A percentile compares a stretch with the other conserved stretches of the same genome.
phyloP scores from a whole-genome alignment of 2,888 invertebrate genomes.

The Drosophila affinis region DNA sequence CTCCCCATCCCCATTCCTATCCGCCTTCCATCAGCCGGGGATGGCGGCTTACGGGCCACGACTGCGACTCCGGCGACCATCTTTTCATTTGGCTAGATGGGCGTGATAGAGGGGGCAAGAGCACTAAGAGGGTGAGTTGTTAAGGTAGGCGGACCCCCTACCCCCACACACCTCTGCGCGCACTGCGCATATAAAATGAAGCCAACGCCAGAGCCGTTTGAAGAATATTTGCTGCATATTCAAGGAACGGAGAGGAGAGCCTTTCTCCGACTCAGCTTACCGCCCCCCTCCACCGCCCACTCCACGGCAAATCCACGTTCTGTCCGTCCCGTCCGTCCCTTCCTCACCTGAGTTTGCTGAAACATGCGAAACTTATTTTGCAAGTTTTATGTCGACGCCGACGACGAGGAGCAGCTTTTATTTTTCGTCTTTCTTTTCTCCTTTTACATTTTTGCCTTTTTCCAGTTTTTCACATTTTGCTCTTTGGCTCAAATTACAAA shows the following conservation, averaged over 20 bases:
- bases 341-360: constrained; percentile 67
- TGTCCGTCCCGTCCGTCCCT: constrained; percentile 36
- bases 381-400: constrained; percentile 77
- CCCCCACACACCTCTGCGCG: constrained; percentile 15
- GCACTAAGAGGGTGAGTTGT: constrained; percentile 18
- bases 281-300: constrained; percentile 20
- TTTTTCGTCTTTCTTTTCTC: constrained; percentile 63
- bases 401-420: constrained; percentile 65
- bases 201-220: constrained; percentile 57
- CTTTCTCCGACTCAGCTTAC: constrained; percentile 10
- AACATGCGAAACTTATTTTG: constrained; percentile 80
- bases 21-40: not conserved
- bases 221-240: constrained; percentile 77
- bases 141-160: constrained; percentile 57
- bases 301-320: constrained; percentile 55
- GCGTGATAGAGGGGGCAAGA: not conserved
- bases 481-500: constrained; percentile 64
- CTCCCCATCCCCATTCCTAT: not conserved
- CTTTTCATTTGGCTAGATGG: constrained; percentile 62
- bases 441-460: constrained; percentile 59
- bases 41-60: constrained; percentile 48
- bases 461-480: constrained; percentile 66
- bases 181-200: constrained; percentile 63
- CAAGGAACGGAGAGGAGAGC: constrained; percentile 44
- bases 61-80: constrained; percentile 39